Evolutionary conservation across 2,888 invertebrate genomes (phyloP).

Genomic region (Synergus umbraculus): DNA sequence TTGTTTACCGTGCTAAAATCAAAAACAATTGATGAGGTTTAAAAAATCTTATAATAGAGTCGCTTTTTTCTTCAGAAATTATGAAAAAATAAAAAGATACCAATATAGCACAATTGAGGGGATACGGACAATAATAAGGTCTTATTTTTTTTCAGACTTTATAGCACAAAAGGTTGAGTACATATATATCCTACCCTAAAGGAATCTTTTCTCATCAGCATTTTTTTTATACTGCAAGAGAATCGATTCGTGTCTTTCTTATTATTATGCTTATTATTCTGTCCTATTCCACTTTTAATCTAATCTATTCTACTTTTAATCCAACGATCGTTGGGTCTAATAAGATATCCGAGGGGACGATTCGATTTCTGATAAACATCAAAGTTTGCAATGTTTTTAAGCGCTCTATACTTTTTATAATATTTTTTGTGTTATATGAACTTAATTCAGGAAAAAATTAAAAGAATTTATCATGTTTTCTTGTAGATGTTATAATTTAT

Average conservation of each 20-base stretch:
- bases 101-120: not conserved
- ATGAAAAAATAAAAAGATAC: not conserved
- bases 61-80: not conserved
- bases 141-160: not conserved
- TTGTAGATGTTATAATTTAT: not conserved
- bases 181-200: not conserved
- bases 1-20: too few relatives aligned
- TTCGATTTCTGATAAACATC: not conserved
- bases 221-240: not conserved
- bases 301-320: not conserved
- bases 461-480: not conserved
- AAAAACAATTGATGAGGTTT: not conserved
- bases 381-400: not conserved
- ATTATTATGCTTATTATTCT: not conserved
- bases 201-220: not conserved
- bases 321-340: not conserved
- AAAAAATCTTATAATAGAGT: not conserved
- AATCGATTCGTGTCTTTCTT: not conserved
- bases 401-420: not conserved
- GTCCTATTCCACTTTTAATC: not conserved
- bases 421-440: not conserved
- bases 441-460: not conserved
- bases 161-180: not conserved
- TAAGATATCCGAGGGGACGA: not conserved
- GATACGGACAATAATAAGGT: not conserved